Conservation (phyloP, 2,888 invertebrate species). For the Cantharis lateralis region DNA sequence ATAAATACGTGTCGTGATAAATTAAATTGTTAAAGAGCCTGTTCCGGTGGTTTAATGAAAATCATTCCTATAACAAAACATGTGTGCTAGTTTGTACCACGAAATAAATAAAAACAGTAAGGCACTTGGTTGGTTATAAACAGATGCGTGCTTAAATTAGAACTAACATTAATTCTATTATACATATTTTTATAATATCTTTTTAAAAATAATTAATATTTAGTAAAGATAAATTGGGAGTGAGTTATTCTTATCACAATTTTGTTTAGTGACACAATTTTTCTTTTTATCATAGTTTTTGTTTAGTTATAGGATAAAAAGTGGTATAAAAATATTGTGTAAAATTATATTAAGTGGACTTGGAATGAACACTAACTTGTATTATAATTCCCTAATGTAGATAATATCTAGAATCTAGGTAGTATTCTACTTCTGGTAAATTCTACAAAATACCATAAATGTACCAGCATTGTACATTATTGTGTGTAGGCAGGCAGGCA, state of each 20-base stretch:
- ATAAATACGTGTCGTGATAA: background rate
- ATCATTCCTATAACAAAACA: background rate
- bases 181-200: background rate
- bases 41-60: background rate
- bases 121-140: background rate
- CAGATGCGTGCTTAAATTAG: conserved; percentile 1
- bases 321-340: too few relatives aligned
- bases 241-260: background rate
- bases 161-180: background rate
- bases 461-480: too few relatives aligned
- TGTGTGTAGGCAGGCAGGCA: too few relatives aligned
- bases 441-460: too few relatives aligned
- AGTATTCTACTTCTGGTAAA: too few relatives aligned
- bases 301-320: background rate
- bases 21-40: background rate
- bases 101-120: background rate
- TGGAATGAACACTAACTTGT: too few relatives aligned
- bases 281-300: background rate
- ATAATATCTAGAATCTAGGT: too few relatives aligned
- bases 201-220: background rate
- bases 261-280: background rate
- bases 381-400: too few relatives aligned
- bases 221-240: background rate
- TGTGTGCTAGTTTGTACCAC: background rate
- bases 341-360: too few relatives aligned